Percentiles rank a stretch among this genome's conserved stretches.
Conservation (phyloP, 1,140 invertebrate genomes). For the Atta colombica region DNA sequence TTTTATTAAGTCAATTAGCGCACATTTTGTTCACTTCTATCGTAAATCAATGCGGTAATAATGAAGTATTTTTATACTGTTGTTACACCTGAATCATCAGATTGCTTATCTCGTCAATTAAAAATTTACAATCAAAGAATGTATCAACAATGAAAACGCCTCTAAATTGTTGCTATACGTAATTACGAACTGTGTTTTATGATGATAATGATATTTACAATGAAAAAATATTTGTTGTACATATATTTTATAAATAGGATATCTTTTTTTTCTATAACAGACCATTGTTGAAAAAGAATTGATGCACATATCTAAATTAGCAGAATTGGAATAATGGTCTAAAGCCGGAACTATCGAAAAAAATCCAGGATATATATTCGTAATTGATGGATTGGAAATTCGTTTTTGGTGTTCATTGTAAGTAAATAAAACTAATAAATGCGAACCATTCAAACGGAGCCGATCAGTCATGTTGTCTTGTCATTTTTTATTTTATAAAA, state of each 20-base stretch:
- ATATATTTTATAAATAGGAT: neutral
- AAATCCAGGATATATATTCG: constrained; percentile 24
- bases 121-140: neutral
- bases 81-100: constrained; percentile 22
- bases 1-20: constrained; percentile 53
- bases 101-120: constrained; percentile 26
- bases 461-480: constrained; percentile 20
- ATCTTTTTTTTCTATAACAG: neutral
- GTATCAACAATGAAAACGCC: neutral
- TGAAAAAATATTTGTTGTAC: neutral
- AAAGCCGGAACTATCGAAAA: constrained; percentile 20
- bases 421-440: constrained; percentile 39
- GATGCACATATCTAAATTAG: constrained; percentile 1
- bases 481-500: constrained; percentile 21
- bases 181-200: neutral
- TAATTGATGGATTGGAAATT: constrained; percentile 39
- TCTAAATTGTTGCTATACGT: neutral
- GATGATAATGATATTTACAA: constrained; percentile 2
- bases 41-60: constrained; percentile 13
- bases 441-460: neutral
- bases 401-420: constrained; percentile 2
- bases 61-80: neutral
- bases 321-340: constrained; percentile 12
- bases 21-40: constrained; percentile 39
- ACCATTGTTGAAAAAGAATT: neutral